A percentile compares a stretch with the other conserved stretches of the same genome.
Evolutionary conservation across 2,888 invertebrate species (phyloP).

Genomic region (Scaptomyza polygonia): DNA sequence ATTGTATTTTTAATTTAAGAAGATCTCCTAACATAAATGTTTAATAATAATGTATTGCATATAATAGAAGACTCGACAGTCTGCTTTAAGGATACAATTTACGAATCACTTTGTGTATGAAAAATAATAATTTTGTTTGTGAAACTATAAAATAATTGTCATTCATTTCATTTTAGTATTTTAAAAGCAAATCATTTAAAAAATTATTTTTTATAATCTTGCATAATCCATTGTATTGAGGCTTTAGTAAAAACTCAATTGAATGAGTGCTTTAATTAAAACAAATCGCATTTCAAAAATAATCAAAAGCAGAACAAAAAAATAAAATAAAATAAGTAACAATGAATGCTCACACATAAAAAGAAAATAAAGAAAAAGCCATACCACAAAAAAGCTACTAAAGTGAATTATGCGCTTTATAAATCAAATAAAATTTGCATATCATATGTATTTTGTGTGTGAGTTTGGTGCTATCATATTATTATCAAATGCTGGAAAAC

Average conservation of each 20-base stretch:
- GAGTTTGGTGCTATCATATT: constrained; percentile 51
- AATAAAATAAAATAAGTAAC: constrained; percentile 4
- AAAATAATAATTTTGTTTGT: not conserved
- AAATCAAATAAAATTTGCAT: constrained; percentile 68
- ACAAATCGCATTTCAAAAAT: constrained; percentile 46
- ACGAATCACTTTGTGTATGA: not conserved
- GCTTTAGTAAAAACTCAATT: constrained; percentile 37
- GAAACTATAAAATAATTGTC: not conserved
- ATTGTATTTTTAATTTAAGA: constrained; percentile 22
- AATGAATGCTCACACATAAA: constrained; percentile 6
- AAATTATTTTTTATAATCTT: constrained; percentile 4
- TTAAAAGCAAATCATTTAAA: constrained; percentile 8
- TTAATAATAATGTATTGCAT: constrained; percentile 6
- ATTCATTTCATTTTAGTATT: not conserved
- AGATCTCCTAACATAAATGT: constrained; percentile 16
- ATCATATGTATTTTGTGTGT: constrained; percentile 27
- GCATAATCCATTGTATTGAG: constrained; percentile 1
- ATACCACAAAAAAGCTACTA: constrained; percentile 1
- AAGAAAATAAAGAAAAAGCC: constrained; percentile 4
- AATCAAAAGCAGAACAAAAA: constrained; percentile 14
- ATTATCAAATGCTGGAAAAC: constrained; percentile 56
- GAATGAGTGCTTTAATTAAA: constrained; percentile 40
- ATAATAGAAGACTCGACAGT: not conserved
- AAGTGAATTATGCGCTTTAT: constrained; percentile 54
- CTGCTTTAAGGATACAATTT: not conserved